A percentile compares a stretch with the other conserved stretches of the same genome.
Evolutionary conservation across 2,888 invertebrate species (phyloP).

Genomic region (Molorchus minor): DNA sequence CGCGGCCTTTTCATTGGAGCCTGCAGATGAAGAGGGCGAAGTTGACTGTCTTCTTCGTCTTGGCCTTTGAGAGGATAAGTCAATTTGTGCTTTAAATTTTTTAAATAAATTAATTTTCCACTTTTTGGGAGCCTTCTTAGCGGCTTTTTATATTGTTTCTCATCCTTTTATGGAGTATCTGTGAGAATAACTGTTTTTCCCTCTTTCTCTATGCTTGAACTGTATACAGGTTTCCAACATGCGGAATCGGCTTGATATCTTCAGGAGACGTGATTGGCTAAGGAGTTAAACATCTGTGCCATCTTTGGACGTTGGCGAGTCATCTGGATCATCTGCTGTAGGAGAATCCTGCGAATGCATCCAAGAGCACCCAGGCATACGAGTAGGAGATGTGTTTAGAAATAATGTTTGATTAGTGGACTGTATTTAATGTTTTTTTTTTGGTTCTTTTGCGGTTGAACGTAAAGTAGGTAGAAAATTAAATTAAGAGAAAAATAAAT

Average conservation of each 20-base stretch:
- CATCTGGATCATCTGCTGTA: constrained; percentile 10
- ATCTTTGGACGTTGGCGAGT: constrained; percentile 4
- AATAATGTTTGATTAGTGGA: no score
- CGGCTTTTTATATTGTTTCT: not conserved
- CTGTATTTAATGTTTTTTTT: no score
- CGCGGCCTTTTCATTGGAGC: constrained; percentile 8
- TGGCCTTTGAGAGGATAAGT: not conserved
- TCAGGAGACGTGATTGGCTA: constrained; percentile 10
- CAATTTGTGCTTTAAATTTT: not conserved
- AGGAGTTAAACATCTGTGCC: constrained; percentile 2
- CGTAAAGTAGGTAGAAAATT: no score
- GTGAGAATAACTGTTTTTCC: constrained; percentile 7
- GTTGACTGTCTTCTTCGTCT: not conserved
- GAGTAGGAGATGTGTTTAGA: no score
- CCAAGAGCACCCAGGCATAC: constrained; percentile 10
- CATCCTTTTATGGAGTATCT: constrained; percentile 2
- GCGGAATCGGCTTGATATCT: constrained; percentile 3
- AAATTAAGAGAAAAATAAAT: no score
- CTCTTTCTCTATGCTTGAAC: constrained; percentile 3
- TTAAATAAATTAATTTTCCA: not conserved
- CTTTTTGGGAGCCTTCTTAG: not conserved
- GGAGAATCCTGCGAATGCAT: constrained; percentile 10
- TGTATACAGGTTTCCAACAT: constrained; percentile 9
- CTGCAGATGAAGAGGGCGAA: not conserved
- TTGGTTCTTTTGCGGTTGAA: no score